Percentiles rank a stretch among this genome's conserved stretches.
Conservation (phyloP, 2,888 invertebrate species). For the Epinotia demarniana region DNA sequence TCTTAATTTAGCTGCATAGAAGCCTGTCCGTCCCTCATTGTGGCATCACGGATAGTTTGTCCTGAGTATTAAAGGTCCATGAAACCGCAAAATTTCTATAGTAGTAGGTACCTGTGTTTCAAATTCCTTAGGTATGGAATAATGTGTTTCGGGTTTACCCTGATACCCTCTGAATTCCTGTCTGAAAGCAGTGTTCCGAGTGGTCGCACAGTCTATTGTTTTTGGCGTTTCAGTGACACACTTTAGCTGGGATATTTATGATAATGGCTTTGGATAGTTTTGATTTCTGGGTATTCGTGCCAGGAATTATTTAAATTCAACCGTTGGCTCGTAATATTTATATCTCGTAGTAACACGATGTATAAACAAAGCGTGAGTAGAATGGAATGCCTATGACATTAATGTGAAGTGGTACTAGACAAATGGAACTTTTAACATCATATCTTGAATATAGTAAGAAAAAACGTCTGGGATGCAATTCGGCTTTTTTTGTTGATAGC, state of each 20-base stretch:
- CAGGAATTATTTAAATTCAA: constrained; percentile 31
- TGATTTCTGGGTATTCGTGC: constrained; percentile 38
- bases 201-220: constrained; percentile 31
- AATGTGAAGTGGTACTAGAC: neutral
- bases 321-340: constrained; percentile 10
- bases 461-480: no score
- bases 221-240: constrained; percentile 39
- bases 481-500: no score
- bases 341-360: constrained; percentile 4
- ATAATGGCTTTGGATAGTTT: constrained; percentile 31
- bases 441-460: neutral
- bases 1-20: no score
- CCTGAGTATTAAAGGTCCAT: no score
- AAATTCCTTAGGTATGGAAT: neutral
- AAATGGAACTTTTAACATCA: neutral
- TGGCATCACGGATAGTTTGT: no score
- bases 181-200: constrained; percentile 6
- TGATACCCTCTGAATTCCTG: neutral
- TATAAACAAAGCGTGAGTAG: neutral
- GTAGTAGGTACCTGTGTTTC: no score
- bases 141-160: neutral
- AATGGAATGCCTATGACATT: neutral
- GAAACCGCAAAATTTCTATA: no score
- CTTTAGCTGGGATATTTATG: constrained; percentile 21
- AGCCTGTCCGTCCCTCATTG: no score